Evolutionary conservation across 2,797 vertebrate genomes (phyloP).

Genomic region (Anguilla megastoma): DNA sequence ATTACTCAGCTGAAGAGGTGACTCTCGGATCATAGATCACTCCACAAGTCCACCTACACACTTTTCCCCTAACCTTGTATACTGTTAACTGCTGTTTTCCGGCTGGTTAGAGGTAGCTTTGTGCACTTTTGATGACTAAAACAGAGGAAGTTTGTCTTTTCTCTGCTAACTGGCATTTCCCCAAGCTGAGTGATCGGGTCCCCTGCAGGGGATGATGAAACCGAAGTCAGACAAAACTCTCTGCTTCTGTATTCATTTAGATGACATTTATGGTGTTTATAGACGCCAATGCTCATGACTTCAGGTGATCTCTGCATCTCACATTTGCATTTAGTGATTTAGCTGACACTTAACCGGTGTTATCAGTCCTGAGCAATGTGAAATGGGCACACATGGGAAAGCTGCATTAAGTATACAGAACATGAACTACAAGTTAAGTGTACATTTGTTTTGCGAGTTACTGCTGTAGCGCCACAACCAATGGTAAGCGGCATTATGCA

Average conservation of each 20-base stretch:
- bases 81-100: not conserved
- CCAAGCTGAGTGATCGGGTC: not conserved
- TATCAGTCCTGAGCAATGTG: too few species aligned
- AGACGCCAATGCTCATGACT: not conserved
- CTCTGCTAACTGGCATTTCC: not conserved
- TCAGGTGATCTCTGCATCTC: not conserved
- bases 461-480: too few species aligned
- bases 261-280: not conserved
- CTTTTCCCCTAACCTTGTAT: not conserved
- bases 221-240: not conserved
- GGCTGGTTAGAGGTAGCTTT: conserved; percentile 28
- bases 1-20: not conserved
- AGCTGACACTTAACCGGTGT: not conserved
- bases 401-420: too few species aligned
- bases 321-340: not conserved
- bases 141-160: not conserved
- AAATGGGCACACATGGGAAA: too few species aligned
- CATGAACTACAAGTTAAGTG: too few species aligned
- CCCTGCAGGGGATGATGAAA: not conserved
- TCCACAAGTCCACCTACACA: conserved; percentile 30
- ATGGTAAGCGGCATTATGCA: too few species aligned
- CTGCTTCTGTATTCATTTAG: not conserved
- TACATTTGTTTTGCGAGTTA: too few species aligned
- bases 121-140: conserved; percentile 42
- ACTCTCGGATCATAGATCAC: not conserved